Base-by-base conservation (phyloP, 1,140 invertebrate species). In the Drosophila fuyamai region DNA sequence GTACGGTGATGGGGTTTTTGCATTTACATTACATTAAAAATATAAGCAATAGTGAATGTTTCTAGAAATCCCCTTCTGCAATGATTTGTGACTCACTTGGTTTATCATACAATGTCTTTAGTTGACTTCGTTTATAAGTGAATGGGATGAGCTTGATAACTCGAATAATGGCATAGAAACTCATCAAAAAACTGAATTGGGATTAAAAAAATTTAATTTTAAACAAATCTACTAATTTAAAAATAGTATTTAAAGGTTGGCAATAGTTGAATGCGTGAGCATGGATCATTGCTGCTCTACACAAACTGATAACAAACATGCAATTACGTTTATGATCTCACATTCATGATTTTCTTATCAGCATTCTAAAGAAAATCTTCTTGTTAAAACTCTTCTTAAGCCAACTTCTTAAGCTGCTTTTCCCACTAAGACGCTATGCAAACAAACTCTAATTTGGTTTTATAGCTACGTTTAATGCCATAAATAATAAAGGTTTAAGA, bases 321-420 rank as follows among this genome's bases (percentile, higher is more conserved):
- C 23, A 6, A 23, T 5, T 14, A 2, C n/a, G 16, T 10, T 70
- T 32, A 35, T 44, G 10, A 38, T 36, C 43, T 71, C 36, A 5
- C 35, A 41, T 72, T 53, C 13, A 23, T 36, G 12, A 32, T 7
- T 13, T 16, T 38, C 54, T 47, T 46, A 48, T 61, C 56, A 47
- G 27, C 13, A 12, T n/a, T n/a, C n/a, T 36, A 32, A 32, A 8
- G 7, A 2, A 8, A 32, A 7, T 32, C 1, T 2, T 32, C 8
- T 32, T 8, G 29, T 32, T 23, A 23, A 23, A 4, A 23, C 23
- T 23, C 23, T 0, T 0, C 0, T 3, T 23, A 4, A 38, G n/a
- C 12, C 12, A 13, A 27, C 46, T 29, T n/a, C 12, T 48, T 8
- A 4, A 5, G 9, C 3, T 44, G 43, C 2, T 14, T 3, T 5